Evolutionary conservation across 2,888 invertebrate genomes (phyloP).

Genomic region (Cyclophora punctaria): DNA sequence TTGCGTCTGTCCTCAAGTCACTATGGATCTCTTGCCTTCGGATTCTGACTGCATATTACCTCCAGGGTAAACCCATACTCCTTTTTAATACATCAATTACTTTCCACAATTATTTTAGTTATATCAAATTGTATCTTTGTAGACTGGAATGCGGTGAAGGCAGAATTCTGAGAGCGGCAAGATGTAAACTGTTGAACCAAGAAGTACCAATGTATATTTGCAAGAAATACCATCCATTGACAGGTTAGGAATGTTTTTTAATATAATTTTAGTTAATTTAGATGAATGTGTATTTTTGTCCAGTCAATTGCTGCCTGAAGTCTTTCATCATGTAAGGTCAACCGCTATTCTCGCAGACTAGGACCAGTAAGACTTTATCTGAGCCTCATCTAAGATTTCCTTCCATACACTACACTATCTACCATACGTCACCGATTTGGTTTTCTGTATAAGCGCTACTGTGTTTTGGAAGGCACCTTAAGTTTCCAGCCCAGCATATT

Average conservation of each 20-base stretch:
- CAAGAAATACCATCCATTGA: constrained; percentile 62
- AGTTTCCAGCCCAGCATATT: no score
- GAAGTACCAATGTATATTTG: constrained; percentile 66
- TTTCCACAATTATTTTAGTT: neutral
- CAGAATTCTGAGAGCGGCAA: constrained; percentile 51
- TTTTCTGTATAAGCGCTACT: no score
- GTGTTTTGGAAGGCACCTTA: no score
- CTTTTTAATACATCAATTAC: neutral
- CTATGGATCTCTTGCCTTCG: constrained; percentile 54
- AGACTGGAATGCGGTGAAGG: constrained; percentile 67
- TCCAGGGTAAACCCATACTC: constrained; percentile 40
- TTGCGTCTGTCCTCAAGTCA: constrained; percentile 58
- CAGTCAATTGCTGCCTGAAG: no score
- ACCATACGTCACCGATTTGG: no score
- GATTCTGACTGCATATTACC: constrained; percentile 65
- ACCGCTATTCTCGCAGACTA: no score
- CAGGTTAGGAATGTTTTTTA: constrained; percentile 32
- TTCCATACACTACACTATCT: no score
- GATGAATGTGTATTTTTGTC: no score
- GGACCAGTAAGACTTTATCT: no score
- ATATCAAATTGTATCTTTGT: neutral
- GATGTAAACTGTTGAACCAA: constrained; percentile 52
- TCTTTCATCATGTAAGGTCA: no score
- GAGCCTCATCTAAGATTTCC: no score
- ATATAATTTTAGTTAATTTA: no score